These are phyloP conservation scores for Baryphthengus martii DNA, from an alignment of 2,113 vertebrate genomes.

Conservation along the genomic window DNA sequence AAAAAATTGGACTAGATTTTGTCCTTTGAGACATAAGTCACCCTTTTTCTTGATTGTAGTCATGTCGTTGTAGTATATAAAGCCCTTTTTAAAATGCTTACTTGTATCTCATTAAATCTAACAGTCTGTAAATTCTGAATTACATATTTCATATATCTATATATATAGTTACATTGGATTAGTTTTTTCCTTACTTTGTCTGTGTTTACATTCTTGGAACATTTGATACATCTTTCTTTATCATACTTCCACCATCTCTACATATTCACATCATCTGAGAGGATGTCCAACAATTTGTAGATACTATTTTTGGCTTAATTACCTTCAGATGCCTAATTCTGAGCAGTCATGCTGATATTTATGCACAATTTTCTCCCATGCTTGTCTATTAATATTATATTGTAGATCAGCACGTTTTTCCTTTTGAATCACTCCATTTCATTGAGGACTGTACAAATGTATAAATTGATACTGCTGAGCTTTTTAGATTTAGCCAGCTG, in stretches of 20 bases:
- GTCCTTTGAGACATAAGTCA: accelerated
- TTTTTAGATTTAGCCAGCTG: conserved; percentile 37
- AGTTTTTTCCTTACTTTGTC: neutral
- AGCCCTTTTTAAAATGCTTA: neutral
- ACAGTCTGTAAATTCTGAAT: neutral
- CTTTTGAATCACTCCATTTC: conserved; percentile 8
- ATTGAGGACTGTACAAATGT: conserved; percentile 18
- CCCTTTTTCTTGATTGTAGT: neutral
- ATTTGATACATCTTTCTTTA: neutral
- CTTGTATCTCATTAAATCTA: neutral
- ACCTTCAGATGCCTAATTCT: neutral
- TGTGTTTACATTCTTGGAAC: neutral
- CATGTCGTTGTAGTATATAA: neutral
- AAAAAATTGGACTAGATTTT: neutral
- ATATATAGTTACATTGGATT: neutral
- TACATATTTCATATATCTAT: neutral
- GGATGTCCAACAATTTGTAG: neutral
- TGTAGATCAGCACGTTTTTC: conserved; percentile 9
- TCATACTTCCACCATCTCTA: neutral
- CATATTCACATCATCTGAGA: neutral
- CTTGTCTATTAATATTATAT: neutral
- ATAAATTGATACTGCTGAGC: conserved; percentile 28
- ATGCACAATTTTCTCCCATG: neutral
- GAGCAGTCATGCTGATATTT: neutral
- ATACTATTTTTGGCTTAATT: neutral